Evolutionary conservation across 2,113 vertebrate genomes (phyloP).

Genomic region (Enhydra lutris): DNA sequence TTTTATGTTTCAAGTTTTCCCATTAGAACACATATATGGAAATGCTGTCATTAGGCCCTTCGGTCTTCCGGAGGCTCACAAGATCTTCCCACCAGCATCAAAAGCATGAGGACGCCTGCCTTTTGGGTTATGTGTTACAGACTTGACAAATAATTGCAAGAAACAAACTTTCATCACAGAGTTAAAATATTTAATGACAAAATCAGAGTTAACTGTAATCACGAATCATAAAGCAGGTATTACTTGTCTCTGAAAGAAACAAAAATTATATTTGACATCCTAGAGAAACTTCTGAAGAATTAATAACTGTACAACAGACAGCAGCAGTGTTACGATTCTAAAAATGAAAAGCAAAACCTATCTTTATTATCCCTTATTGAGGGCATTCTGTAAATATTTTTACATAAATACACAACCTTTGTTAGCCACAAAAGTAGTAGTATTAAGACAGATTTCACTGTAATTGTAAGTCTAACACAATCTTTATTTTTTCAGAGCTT

Average conservation of each 20-base stretch:
- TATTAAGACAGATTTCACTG: constrained; percentile 80
- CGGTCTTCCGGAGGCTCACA: not conserved
- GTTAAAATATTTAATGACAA: constrained; percentile 85
- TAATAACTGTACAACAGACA: constrained; percentile 74
- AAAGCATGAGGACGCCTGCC: not conserved
- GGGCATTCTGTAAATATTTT: constrained; percentile 75
- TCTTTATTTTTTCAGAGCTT: constrained; percentile 80
- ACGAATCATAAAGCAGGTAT: constrained; percentile 72
- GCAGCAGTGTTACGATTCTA: constrained; percentile 72
- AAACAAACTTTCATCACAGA: constrained; percentile 75
- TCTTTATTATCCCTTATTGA: constrained; percentile 72
- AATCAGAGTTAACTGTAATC: constrained; percentile 73
- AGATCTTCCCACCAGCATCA: not conserved
- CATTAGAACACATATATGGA: not conserved
- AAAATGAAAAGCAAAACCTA: constrained; percentile 75
- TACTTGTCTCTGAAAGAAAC: constrained; percentile 70
- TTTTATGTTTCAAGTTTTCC: not conserved
- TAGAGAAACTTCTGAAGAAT: constrained; percentile 75
- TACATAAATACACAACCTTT: constrained; percentile 81
- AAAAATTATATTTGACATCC: constrained; percentile 76
- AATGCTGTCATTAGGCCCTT: not conserved
- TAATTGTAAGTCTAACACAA: constrained; percentile 78
- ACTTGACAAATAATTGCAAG: constrained; percentile 70
- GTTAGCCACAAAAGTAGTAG: constrained; percentile 82
- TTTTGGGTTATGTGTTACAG: not conserved